Conservation (phyloP, 2,888 invertebrate genomes). For the Apodemia hepburni region DNA sequence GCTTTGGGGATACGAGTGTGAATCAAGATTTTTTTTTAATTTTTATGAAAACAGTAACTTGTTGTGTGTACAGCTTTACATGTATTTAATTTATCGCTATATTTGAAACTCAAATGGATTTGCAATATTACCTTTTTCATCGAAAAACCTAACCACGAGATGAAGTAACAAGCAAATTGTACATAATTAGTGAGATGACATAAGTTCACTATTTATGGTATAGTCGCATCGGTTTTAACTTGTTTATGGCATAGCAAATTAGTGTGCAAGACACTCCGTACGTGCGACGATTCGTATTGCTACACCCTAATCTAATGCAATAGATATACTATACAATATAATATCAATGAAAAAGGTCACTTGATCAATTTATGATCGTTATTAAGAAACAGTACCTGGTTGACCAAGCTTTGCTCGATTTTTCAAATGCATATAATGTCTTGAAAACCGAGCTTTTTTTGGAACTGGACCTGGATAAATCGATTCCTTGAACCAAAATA, state of each 20-base stretch:
- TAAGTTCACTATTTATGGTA: constrained; percentile 17
- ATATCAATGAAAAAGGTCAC: too few relatives aligned
- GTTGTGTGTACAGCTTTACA: background rate
- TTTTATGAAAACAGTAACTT: background rate
- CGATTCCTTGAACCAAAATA: too few relatives aligned
- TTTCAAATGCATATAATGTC: too few relatives aligned
- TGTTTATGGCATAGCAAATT: constrained; percentile 11
- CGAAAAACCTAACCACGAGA: constrained; percentile 7
- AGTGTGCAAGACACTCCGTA: constrained; percentile 3
- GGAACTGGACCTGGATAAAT: too few relatives aligned
- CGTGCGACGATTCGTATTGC: constrained; percentile 5
- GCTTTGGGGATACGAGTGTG: too few relatives aligned
- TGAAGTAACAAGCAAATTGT: constrained; percentile 21
- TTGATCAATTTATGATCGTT: too few relatives aligned
- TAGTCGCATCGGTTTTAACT: constrained; percentile 1
- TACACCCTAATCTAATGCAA: background rate
- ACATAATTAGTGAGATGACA: constrained; percentile 27
- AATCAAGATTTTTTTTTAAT: background rate
- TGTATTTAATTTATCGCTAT: background rate
- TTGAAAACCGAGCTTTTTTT: too few relatives aligned
- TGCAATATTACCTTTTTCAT: constrained; percentile 18
- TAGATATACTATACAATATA: too few relatives aligned
- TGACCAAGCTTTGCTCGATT: too few relatives aligned
- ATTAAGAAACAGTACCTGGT: too few relatives aligned
- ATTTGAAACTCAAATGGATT: constrained; percentile 1